Evolutionary conservation across 1,140 invertebrate species (phyloP).

Genomic region (Apis laboriosa): DNA sequence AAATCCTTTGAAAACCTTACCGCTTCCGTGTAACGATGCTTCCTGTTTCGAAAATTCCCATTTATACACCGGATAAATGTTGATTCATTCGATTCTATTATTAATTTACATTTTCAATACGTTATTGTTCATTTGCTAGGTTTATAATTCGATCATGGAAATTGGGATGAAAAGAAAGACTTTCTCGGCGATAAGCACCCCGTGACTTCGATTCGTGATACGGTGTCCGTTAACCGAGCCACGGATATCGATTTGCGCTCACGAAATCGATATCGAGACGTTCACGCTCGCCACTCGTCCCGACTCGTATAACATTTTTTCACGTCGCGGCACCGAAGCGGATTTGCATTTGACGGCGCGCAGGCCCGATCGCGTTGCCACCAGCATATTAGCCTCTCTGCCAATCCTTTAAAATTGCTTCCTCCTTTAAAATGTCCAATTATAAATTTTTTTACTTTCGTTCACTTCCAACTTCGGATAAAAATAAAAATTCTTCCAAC

Average conservation of each 20-base stretch:
- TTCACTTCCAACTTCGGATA: no score
- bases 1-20: neutral
- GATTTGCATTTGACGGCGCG: constrained; percentile 58
- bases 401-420: no score
- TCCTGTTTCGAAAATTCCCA: constrained; percentile 23
- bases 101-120: neutral
- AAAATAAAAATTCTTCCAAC: no score
- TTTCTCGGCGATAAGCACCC: constrained; percentile 33
- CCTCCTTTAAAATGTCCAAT: no score
- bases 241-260: constrained; percentile 67
- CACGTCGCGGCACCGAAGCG: constrained; percentile 42
- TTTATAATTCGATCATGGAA: no score
- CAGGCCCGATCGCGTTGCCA: constrained; percentile 13
- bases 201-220: constrained; percentile 56
- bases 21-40: constrained; percentile 13
- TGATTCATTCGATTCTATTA: neutral
- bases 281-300: constrained; percentile 54
- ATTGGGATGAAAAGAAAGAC: constrained; percentile 21
- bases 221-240: constrained; percentile 64
- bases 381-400: neutral
- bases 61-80: constrained; percentile 7
- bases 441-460: no score
- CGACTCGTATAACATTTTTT: constrained; percentile 62
- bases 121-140: no score
- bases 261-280: constrained; percentile 71